phyloP scores from a whole-genome alignment of 2,113 vertebrate genomes.

The Phalacrocorax aristotelis region DNA sequence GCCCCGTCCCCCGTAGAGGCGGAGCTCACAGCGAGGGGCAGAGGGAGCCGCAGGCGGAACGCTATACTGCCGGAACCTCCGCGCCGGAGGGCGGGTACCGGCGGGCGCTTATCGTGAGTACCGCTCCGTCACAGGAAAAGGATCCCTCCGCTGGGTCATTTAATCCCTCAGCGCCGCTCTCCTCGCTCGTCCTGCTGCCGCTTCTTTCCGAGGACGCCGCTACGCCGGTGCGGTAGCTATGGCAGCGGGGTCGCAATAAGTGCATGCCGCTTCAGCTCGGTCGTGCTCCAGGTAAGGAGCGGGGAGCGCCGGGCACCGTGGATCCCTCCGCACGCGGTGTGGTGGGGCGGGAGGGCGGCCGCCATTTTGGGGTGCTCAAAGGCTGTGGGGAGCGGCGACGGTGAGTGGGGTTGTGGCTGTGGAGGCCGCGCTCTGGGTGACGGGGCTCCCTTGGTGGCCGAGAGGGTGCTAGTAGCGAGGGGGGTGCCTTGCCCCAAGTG shows the following conservation, averaged over 20 bases:
- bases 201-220: too few species aligned
- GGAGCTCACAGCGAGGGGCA: not conserved
- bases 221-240: not conserved
- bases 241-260: too few species aligned
- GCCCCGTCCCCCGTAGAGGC: not conserved
- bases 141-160: not conserved
- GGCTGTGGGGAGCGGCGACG: accelerated
- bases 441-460: not conserved
- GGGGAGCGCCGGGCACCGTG: accelerated
- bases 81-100: not conserved
- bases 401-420: not conserved
- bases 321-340: not conserved
- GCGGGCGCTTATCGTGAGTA: not conserved
- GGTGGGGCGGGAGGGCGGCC: accelerated
- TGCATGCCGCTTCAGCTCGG: not conserved
- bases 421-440: not conserved
- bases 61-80: not conserved
- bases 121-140: accelerated
- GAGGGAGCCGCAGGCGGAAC: not conserved
- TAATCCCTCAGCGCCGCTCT: not conserved
- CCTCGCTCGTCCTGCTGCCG: too few species aligned
- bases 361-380: not conserved
- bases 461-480: not conserved
- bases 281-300: accelerated
- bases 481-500: accelerated